A percentile compares a stretch with the other conserved stretches of the same genome.
phyloP scores from a whole-genome alignment of 2,113 vertebrate genomes.

The Anolis sagrei region DNA sequence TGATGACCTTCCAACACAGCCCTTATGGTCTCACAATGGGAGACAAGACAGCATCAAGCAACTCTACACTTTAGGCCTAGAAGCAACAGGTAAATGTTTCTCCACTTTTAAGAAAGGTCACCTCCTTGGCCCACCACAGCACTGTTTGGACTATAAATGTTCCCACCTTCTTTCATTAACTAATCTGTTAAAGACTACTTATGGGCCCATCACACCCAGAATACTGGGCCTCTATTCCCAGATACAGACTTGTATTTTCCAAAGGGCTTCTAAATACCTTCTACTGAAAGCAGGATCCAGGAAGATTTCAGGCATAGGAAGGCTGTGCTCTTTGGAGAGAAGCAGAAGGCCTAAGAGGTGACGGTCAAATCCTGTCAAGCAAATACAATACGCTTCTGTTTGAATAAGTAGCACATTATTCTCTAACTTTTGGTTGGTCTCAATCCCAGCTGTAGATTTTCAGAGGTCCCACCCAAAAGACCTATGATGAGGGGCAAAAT shows the following conservation, averaged over 20 bases:
- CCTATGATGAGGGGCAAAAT: neutral
- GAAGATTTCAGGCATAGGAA: constrained; percentile 87
- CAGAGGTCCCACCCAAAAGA: constrained; percentile 17
- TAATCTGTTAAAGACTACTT: neutral
- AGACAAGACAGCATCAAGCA: neutral
- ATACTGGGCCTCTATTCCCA: neutral
- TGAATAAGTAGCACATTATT: neutral
- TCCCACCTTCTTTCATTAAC: neutral
- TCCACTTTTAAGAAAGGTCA: neutral
- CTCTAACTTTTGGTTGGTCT: neutral
- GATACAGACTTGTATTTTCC: neutral
- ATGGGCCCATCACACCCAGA: neutral
- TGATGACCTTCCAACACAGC: neutral
- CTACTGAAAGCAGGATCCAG: constrained; percentile 86
- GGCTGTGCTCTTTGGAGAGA: constrained; percentile 87
- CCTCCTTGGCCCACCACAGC: neutral
- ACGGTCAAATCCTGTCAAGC: constrained; percentile 90
- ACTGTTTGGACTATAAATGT: neutral
- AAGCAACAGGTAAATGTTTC: neutral
- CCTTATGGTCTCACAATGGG: neutral
- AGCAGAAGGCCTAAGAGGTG: constrained; percentile 92
- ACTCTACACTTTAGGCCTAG: neutral
- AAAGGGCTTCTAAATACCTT: constrained; percentile 77
- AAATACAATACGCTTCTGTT: constrained; percentile 50
- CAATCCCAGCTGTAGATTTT: neutral